Evolutionary conservation across 2,113 vertebrate genomes (phyloP), one percentile per base, ranked within the genome.

Genomic region (Salvator merianae): DNA sequence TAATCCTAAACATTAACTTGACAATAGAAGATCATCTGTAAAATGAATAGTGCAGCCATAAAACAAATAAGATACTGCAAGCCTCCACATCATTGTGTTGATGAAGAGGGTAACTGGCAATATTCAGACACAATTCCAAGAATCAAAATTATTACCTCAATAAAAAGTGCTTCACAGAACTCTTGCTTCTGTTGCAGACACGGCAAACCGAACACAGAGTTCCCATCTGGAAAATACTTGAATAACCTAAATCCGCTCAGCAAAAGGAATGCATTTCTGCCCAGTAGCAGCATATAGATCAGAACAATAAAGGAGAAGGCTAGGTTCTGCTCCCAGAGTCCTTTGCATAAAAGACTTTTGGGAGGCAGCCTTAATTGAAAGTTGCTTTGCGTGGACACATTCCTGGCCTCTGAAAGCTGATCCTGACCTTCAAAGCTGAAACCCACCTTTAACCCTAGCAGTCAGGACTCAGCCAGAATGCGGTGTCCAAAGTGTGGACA

Each of bases 1-100:
- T 79, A 32, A 73, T 85, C 69, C 38, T 65, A 73, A 79, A 28
- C 38, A 79, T 79, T 85, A 85, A 73, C 55, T 20, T 79, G 83
- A 79, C 83, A 38, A n/a, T 30, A n/a, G 9, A 85, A 55, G 38
- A 73, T 79, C 69, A 50, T 72, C 32, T 47, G 36, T 79, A 79
- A 85, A 73, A 71, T 50, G 76, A 79, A 85, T 28, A 50, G 55
- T 1, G 18, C 69, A 30, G 38, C 24, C 36, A 85, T 72, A 85
- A 85, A 85, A 72, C 68, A 84, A 79, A 72, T 63, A 79, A 34
- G 53, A 13, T 32, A 72, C 3, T 32, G 83, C 53, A 78, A 85
- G 36, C 40, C 26, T 85, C 70, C 63, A 73, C 55, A 65, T 78
- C 77, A 72, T 85, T 59, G 34, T 18, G n/a, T 36, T 55, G 38